These are phyloP conservation scores for Dreissena polymorpha DNA, from an alignment of 1,140 invertebrate genomes.

Conservation along the genomic window DNA sequence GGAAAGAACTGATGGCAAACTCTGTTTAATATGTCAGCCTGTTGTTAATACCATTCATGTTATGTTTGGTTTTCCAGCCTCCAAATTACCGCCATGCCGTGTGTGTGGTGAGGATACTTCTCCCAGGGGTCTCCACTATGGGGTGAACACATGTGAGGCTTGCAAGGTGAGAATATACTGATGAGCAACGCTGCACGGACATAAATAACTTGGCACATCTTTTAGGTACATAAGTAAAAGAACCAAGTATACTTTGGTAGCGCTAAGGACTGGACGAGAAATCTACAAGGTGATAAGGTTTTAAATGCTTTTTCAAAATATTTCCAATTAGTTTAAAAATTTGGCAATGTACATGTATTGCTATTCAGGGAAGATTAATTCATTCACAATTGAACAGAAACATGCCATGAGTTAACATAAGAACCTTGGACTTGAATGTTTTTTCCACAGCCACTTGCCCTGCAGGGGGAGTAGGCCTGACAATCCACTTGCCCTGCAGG, in stretches of 20 bases:
- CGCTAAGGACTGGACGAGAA: too few species aligned
- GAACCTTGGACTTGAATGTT: too few species aligned
- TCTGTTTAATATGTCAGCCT: background rate
- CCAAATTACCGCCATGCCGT: conserved; percentile 71
- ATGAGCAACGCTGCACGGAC: background rate
- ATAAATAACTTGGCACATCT: background rate
- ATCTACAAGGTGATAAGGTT: too few species aligned
- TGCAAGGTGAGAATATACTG: conserved; percentile 72
- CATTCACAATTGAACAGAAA: too few species aligned
- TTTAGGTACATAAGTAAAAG: background rate
- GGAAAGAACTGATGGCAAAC: background rate
- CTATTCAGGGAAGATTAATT: too few species aligned
- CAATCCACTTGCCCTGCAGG: too few species aligned
- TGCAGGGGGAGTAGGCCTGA: too few species aligned
- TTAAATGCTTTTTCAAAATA: too few species aligned
- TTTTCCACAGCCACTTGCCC: too few species aligned
- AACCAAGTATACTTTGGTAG: background rate
- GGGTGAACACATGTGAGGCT: conserved; percentile 79
- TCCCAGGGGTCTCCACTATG: conserved; percentile 78
- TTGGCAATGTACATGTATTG: too few species aligned
- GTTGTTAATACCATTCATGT: background rate
- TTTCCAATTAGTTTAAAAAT: too few species aligned
- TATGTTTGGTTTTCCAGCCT: conserved; percentile 1
- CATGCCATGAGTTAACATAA: too few species aligned
- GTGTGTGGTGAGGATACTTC: conserved; percentile 79